A percentile compares a stretch with the other conserved stretches of the same genome.
Evolutionary conservation across 2,888 invertebrate species (phyloP).

Genomic region (Hydropsyche betteni): DNA sequence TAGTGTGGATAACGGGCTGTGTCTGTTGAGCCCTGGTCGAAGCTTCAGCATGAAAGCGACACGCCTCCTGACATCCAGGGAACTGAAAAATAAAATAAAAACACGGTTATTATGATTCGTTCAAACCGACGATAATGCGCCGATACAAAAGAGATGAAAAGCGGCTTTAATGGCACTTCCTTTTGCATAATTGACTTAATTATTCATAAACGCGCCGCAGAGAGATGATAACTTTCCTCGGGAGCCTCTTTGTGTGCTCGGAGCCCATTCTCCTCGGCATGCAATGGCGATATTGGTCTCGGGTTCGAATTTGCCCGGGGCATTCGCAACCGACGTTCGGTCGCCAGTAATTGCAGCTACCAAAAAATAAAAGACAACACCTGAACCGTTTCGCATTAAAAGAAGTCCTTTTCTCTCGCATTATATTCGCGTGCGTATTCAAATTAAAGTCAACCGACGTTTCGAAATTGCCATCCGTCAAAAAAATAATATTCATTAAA

Average conservation of each 20-base stretch:
- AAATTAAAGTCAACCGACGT: too few relatives aligned
- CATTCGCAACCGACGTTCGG: conserved; percentile 32
- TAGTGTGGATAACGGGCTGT: conserved; percentile 75
- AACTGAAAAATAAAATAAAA: conserved; percentile 65
- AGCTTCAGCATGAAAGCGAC: conserved; percentile 73
- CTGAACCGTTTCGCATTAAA: conserved; percentile 19
- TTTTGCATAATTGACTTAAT: conserved; percentile 48
- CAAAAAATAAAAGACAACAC: conserved; percentile 33
- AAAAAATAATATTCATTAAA: too few relatives aligned
- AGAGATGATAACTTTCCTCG: conserved; percentile 19
- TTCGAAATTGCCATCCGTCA: too few relatives aligned
- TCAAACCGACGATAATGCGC: background rate
- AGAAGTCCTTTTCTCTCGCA: background rate
- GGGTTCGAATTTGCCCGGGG: conserved; percentile 44
- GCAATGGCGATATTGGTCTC: conserved; percentile 46
- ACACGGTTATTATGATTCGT: conserved; percentile 2
- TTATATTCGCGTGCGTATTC: too few relatives aligned
- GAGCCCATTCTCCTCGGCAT: conserved; percentile 31
- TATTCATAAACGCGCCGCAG: conserved; percentile 46
- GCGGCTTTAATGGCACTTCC: conserved; percentile 21
- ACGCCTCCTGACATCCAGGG: conserved; percentile 77
- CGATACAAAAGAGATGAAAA: conserved; percentile 26
- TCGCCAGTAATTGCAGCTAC: conserved; percentile 44
- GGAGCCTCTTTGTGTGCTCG: conserved; percentile 19
- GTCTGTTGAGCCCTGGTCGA: conserved; percentile 69